Percentiles rank a stretch among this genome's conserved stretches.
Conservation (phyloP, 2,888 invertebrate genomes). For the Octodonta nipae region DNA sequence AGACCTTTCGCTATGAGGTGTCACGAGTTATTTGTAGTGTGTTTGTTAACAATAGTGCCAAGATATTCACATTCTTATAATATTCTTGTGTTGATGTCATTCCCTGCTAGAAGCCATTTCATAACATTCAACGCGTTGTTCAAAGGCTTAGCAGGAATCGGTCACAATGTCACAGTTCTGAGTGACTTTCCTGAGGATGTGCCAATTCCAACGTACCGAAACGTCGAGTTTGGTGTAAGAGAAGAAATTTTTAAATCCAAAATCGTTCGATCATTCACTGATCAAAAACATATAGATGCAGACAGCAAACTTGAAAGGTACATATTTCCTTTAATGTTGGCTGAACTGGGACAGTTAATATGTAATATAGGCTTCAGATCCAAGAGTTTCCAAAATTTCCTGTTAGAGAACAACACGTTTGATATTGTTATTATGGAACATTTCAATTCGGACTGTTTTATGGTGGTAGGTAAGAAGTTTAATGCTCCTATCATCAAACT, state of each 20-base stretch:
- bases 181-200: neutral
- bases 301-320: too few species aligned
- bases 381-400: constrained; percentile 25
- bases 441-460: constrained; percentile 56
- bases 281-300: too few species aligned
- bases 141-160: neutral
- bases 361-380: constrained; percentile 8
- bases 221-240: too few species aligned
- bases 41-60: too few species aligned
- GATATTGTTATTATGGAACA: constrained; percentile 54
- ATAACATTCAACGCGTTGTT: neutral
- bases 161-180: neutral
- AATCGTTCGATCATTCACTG: too few species aligned
- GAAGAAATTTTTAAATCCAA: too few species aligned
- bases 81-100: too few species aligned
- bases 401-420: constrained; percentile 38
- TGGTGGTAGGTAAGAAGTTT: constrained; percentile 48
- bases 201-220: neutral
- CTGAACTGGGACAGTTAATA: constrained; percentile 6
- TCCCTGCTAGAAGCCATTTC: too few species aligned
- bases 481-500: constrained; percentile 43
- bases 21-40: too few species aligned
- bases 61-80: too few species aligned
- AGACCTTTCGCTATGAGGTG: too few species aligned
- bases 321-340: too few species aligned